Evolutionary conservation across 1,140 invertebrate genomes (phyloP), one percentile per base, ranked within the genome.

Genomic region (Idris sp.): DNA sequence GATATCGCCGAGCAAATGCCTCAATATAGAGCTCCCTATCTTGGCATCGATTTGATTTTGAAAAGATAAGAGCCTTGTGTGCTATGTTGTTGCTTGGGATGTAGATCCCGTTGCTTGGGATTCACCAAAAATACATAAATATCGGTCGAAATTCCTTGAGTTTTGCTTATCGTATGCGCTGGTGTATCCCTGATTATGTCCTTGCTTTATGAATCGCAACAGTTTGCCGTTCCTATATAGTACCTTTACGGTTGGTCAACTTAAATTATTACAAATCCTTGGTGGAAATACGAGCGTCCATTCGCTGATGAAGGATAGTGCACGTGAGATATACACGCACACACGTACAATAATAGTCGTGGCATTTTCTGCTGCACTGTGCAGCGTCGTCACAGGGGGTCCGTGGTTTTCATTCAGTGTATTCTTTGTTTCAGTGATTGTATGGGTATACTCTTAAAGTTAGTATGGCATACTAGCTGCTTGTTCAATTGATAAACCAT

Each of bases 221-320:
- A 26, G 11, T 6, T 51, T 19, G 43, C 72, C 28, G 14, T 41
- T 38, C 28, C 38, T 38, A 26, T 30, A 54, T n/a, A n/a, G n/a
- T n/a, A 58, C 38, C 11, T 59, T 44, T 58, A 18, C 22, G 16
- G 62, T 36, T 65, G 16, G 62, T 36, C 61, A 54, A 41, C 54
- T 78, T 79, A 74, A 48, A 61, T 78, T 79, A 74, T 79, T 79
- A 77, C 72, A 54, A 80, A 74, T 46, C 69, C 78, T 72, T 68
- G 67, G 75, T 74, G 75, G 73, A 79, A 81, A 61, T 80, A 83
- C 73, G 75, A 81, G 76, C 73, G 71, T 82, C 74, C 77, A 80
- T 76, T 79, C 72, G 76, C 59, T 44, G 80, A 82, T 79, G 76
- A 68, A 62, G 79, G 77, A 80, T 83, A 79, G 67, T 35, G 64